Evolutionary conservation across 2,888 invertebrate genomes (phyloP), one percentile per base, ranked within the genome.

Genomic region (Elmis aenea): DNA sequence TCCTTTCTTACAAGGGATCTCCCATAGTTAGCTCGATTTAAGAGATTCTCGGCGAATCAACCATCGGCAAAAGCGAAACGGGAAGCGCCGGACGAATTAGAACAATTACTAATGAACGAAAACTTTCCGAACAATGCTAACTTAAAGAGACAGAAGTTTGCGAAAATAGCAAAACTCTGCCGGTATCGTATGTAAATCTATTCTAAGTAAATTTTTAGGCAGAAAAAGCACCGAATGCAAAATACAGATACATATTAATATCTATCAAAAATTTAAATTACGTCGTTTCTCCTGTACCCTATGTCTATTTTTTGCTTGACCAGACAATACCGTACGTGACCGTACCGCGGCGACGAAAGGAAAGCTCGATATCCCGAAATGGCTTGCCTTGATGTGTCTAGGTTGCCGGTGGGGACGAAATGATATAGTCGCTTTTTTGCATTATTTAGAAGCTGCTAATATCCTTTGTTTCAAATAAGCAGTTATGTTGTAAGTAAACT

Each of bases 21-120:
- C 59, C 61, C 64, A 66, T 66, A 66, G 64, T 66, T 65, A 65
- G 62, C 61, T 53, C 58, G 64, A 66, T 65, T 64, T 64, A 63
- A 58, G 57, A 56, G 59, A 56, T 59, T 58, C 51, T 49, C 50
- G 54, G 45, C 46, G 62, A 60, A 66, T 65, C 64, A 64, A 63
- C 64, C 63, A 63, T 64, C 57, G 54, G 51, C 45, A 51, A 55
- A 54, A 49, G 34, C 44, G 24, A 33, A 37, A 27, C 40, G 41
- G 33, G 35, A 38, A 42, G 24, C 38, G 29, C 26, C 36, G 31
- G 45, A 46, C 42, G 42, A 46, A 48, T 48, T 42, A 38, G 38
- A 41, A 44, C 46, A 48, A 46, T 46, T 48, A 42, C 34, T 20
- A n/a, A n/a, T n/a, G n/a, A n/a, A n/a, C n/a, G n/a, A n/a, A n/a